Evolutionary conservation across 2,888 invertebrate species (phyloP), one percentile per base, ranked within the genome.

Genomic region (Agonopterix subpropinquella): DNA sequence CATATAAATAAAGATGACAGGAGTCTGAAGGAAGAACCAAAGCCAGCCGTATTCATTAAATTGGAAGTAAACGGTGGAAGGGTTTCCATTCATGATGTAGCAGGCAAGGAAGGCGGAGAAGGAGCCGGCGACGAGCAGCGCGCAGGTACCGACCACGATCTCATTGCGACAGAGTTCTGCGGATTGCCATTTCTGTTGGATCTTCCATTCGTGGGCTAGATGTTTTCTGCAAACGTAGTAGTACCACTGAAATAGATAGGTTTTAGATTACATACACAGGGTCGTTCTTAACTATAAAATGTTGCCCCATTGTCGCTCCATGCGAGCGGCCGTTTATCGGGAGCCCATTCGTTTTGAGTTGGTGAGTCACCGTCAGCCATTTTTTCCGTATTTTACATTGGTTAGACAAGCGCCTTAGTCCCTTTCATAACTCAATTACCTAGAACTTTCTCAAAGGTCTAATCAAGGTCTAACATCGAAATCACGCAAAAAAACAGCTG

Each of bases 111-210:
- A 59, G 0, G 92, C 91, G 0, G 92, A 91, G 58, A 90, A 77
- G 0, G 84, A 75, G 1, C 91, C 90, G 0, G 85, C 89, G 43
- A 90, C 43, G 11, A 92, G 53, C 13, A 94, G 82, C 0, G 92
- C 90, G 1, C 89, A 4, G 0, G 90, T 89, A 0, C 94, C 94
- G 3, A 92, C 64, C 61, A 91, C 76, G 55, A 94, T 92, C 77
- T 93, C 93, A 58, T 94, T 92, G 4, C 90, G 81, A 63, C 94
- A 93, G 47, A 93, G 72, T 50, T 93, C 92, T 0, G 92, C 91
- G 0, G 90, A 75, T 9, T 94, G 62, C 91, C 92, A 94, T 56
- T 92, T 92, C 0, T 93, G 94, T 65, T 94, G 94, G 56, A 93
- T 92, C 77, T 94, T 94, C 94, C 94, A 94, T 57, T 92, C 91